Conservation (phyloP, 2,888 invertebrate genomes). For the Drosophila mercatorum region DNA sequence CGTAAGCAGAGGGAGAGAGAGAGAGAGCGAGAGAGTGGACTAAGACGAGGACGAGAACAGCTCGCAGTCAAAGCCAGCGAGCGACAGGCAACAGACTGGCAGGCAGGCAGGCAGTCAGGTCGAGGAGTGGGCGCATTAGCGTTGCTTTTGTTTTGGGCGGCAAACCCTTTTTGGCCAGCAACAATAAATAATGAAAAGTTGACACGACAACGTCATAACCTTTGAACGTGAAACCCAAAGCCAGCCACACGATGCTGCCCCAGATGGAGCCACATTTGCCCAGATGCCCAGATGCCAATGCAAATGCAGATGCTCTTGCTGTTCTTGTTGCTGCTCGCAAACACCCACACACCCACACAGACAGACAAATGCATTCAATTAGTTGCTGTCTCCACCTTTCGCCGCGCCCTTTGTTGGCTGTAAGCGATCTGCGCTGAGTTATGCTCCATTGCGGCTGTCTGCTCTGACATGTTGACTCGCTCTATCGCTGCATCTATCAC, state of each 20-base stretch:
- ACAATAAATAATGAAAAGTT: constrained; percentile 83
- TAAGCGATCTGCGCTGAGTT: constrained; percentile 32
- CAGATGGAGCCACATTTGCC: constrained; percentile 12
- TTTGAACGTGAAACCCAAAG: constrained; percentile 81
- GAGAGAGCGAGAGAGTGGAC: not conserved
- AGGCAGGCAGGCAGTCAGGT: constrained; percentile 19
- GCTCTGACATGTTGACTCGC: constrained; percentile 37
- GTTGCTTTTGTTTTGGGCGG: constrained; percentile 71
- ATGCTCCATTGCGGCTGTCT: constrained; percentile 42
- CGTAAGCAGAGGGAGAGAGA: constrained; percentile 7
- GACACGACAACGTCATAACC: constrained; percentile 84
- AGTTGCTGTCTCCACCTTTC: constrained; percentile 34
- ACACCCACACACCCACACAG: constrained; percentile 2
- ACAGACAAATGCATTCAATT: constrained; percentile 63
- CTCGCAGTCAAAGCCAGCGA: constrained; percentile 48
- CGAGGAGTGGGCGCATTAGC: constrained; percentile 74
- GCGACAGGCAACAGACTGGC: constrained; percentile 26
- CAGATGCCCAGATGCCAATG: constrained; percentile 33
- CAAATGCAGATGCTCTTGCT: constrained; percentile 14
- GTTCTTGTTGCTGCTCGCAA: constrained; percentile 20
- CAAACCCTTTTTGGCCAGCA: constrained; percentile 76
- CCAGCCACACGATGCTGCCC: constrained; percentile 20
- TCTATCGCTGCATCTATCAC: constrained; percentile 41
- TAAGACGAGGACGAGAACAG: constrained; percentile 34
- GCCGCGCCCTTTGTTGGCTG: not conserved